phyloP scores from a whole-genome alignment of 2,113 vertebrate species.

The Pterophyllum scalare region DNA sequence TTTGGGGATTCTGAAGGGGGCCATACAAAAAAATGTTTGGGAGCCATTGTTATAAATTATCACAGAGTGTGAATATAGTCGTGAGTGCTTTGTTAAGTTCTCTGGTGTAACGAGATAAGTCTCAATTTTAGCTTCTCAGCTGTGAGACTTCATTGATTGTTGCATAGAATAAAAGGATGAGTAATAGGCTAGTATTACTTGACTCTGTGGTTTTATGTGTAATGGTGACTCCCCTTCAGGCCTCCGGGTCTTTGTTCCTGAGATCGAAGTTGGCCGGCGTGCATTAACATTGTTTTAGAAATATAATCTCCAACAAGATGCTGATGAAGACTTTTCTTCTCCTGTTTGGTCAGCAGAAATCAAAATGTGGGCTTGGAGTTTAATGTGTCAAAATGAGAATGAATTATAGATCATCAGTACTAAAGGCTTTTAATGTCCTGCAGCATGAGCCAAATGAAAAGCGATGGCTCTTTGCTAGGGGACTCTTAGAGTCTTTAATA shows the following conservation, averaged over 20 bases:
- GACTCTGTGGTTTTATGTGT: slow-evolving; percentile 17
- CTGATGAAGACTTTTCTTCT: slow-evolving; percentile 57
- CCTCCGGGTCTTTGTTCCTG: slow-evolving; percentile 20
- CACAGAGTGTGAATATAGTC: not conserved
- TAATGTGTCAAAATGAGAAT: slow-evolving; percentile 71
- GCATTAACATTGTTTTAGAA: slow-evolving; percentile 54
- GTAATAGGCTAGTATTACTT: not conserved
- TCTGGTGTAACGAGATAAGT: not conserved
- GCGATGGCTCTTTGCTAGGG: slow-evolving; percentile 43
- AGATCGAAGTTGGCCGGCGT: not conserved
- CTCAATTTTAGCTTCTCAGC: slow-evolving; percentile 3
- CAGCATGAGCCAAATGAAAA: slow-evolving; percentile 65
- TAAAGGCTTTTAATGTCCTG: slow-evolving; percentile 46
- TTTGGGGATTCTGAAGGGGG: not conserved
- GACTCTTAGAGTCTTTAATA: slow-evolving; percentile 37
- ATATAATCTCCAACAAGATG: slow-evolving; percentile 44
- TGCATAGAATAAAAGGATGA: slow-evolving; percentile 18
- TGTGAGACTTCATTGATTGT: not conserved
- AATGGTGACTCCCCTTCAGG: slow-evolving; percentile 25
- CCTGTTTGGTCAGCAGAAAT: slow-evolving; percentile 64
- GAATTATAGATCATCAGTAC: slow-evolving; percentile 76
- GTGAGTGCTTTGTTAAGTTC: not conserved
- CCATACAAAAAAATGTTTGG: not conserved
- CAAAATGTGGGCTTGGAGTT: slow-evolving; percentile 41
- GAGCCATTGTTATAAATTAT: not conserved